Conservation (phyloP, 2,888 invertebrate species). For the Pristionchus maxplancki region DNA sequence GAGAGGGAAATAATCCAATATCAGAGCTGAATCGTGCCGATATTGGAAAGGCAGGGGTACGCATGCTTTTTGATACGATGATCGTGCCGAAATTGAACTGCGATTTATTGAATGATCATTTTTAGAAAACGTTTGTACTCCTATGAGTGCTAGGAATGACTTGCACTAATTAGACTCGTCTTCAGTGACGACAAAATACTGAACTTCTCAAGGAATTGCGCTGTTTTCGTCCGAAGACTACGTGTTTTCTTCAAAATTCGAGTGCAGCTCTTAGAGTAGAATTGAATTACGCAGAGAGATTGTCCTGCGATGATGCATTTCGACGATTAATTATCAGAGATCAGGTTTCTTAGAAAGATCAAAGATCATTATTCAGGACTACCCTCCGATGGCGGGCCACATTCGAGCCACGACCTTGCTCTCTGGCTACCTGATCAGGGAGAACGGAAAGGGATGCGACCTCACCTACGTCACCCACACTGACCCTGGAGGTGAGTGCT, state of each 20-base stretch:
- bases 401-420: conserved; percentile 84
- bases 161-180: background rate
- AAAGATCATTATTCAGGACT: conserved; percentile 78
- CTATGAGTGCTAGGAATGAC: background rate
- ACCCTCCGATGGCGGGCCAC: conserved; percentile 88
- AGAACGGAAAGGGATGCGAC: conserved; percentile 84
- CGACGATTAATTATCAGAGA: conserved; percentile 5
- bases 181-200: background rate
- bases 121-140: too few species aligned
- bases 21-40: too few species aligned
- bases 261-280: background rate
- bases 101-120: too few species aligned
- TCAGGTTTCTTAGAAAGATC: background rate
- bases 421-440: conserved; percentile 83
- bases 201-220: background rate
- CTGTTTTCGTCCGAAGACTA: background rate
- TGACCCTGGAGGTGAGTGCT: conserved; percentile 87
- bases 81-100: too few species aligned
- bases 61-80: too few species aligned
- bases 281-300: background rate
- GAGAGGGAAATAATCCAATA: too few species aligned
- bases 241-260: background rate
- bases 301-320: too few species aligned
- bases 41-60: too few species aligned
- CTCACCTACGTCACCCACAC: conserved; percentile 91